Evolutionary conservation across 2,113 vertebrate species (phyloP).

Genomic region (Gopherus evgoodei): DNA sequence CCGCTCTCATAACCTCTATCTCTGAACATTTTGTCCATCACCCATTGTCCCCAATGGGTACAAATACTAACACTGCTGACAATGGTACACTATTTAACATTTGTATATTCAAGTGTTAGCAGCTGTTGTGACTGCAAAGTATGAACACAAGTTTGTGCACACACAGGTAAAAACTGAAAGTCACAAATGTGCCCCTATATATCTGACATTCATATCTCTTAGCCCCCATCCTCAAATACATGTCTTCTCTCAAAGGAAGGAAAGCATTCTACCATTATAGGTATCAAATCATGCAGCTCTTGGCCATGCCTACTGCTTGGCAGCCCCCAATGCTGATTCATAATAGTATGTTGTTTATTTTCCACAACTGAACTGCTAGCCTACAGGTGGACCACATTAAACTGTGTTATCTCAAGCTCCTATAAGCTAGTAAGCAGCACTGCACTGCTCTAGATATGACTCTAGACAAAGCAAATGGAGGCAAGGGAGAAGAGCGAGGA

Average conservation of each 20-base stretch:
- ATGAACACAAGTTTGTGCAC: not conserved
- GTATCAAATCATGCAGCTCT: not conserved
- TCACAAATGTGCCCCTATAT: not conserved
- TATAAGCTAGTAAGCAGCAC: not conserved
- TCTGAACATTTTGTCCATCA: not conserved
- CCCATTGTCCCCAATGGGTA: not conserved
- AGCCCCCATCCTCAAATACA: not conserved
- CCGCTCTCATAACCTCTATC: not conserved
- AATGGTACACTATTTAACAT: not conserved
- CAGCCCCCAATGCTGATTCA: not conserved
- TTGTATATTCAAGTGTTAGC: not conserved
- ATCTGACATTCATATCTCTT: not conserved
- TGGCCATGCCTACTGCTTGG: not conserved
- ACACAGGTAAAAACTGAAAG: rapidly evolving
- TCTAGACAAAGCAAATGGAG: not conserved
- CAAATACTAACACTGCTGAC: not conserved
- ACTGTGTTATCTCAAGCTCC: not conserved
- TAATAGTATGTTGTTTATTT: not conserved
- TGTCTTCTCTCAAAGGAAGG: not conserved
- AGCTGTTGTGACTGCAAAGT: not conserved
- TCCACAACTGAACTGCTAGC: not conserved
- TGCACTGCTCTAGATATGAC: not conserved
- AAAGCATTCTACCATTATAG: not conserved
- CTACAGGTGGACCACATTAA: not conserved
- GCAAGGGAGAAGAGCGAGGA: not conserved